Evolutionary conservation across 2,888 invertebrate genomes (phyloP).

Genomic region (Pollenia griseotomentosa): DNA sequence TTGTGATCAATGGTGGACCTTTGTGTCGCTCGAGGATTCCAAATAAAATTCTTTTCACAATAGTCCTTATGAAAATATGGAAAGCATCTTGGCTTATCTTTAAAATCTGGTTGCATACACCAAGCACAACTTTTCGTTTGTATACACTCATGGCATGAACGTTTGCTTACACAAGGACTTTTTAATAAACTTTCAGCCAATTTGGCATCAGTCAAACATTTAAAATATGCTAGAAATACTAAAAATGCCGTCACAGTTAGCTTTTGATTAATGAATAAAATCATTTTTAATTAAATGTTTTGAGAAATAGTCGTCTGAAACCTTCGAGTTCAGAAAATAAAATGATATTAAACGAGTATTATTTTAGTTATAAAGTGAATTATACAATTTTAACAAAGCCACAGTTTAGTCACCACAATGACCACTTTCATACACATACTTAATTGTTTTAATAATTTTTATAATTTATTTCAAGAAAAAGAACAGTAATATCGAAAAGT

Average conservation of each 20-base stretch:
- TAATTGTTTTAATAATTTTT: neutral
- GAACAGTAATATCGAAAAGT: neutral
- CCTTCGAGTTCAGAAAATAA: conserved; percentile 27
- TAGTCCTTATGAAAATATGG: conserved; percentile 85
- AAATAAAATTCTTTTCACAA: conserved; percentile 89
- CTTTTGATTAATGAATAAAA: neutral
- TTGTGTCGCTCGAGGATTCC: conserved; percentile 88
- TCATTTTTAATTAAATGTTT: neutral
- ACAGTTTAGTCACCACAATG: conserved; percentile 36
- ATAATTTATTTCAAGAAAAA: too few relatives aligned
- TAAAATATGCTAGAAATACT: conserved; percentile 67
- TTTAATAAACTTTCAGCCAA: conserved; percentile 83
- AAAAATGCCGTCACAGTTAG: conserved; percentile 51
- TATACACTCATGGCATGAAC: conserved; percentile 95
- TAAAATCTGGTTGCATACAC: conserved; percentile 87
- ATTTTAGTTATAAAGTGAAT: neutral
- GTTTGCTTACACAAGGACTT: conserved; percentile 93
- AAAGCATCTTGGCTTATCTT: conserved; percentile 87
- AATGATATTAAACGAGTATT: conserved; percentile 1
- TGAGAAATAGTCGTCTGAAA: neutral
- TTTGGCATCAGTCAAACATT: conserved; percentile 73
- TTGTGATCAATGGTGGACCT: conserved; percentile 84
- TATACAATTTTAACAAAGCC: conserved; percentile 20
- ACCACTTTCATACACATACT: neutral
- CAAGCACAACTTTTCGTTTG: conserved; percentile 95